Percentiles rank a stretch among this genome's conserved stretches.
Evolutionary conservation across 1,140 invertebrate species (phyloP).

Genomic region (Pteromalus puparum): DNA sequence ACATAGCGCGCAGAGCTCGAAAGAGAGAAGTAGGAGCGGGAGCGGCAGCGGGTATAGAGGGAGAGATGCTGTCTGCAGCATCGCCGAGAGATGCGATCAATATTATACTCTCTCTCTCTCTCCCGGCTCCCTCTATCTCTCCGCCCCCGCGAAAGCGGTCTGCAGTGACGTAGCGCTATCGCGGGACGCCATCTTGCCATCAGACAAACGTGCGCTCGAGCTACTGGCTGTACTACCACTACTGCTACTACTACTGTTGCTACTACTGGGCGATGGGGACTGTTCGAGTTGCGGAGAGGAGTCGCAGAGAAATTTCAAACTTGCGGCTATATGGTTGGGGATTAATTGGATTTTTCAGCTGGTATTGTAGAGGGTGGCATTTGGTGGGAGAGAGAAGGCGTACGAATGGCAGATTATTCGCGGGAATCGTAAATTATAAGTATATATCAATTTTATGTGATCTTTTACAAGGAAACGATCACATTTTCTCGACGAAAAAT

Average conservation of each 20-base stretch:
- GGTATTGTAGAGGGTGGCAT: too few relatives aligned
- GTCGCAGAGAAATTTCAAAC: slow-evolving; percentile 45
- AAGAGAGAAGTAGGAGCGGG: slow-evolving; percentile 50
- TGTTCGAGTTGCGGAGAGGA: slow-evolving; percentile 8
- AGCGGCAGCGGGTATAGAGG: slow-evolving; percentile 44
- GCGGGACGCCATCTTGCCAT: slow-evolving; percentile 75
- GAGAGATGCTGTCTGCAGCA: slow-evolving; percentile 73
- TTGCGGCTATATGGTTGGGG: not conserved
- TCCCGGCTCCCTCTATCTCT: slow-evolving; percentile 51
- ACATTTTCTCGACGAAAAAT: too few relatives aligned
- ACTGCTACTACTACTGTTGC: too few relatives aligned
- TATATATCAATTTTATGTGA: too few relatives aligned
- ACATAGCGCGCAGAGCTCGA: not conserved
- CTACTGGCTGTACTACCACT: not conserved
- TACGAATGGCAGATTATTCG: too few relatives aligned
- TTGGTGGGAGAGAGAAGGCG: not conserved
- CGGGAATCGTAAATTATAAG: too few relatives aligned
- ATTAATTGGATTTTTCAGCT: not conserved
- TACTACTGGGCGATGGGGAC: not conserved
- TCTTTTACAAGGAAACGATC: too few relatives aligned
- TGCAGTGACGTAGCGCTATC: slow-evolving; percentile 73
- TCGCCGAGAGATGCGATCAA: slow-evolving; percentile 73
- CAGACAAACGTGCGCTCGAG: slow-evolving; percentile 71
- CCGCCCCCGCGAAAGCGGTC: slow-evolving; percentile 54
- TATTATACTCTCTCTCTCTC: slow-evolving; percentile 67